phyloP scores from a whole-genome alignment of 2,888 invertebrate species.

The Epistrophe eligans region DNA sequence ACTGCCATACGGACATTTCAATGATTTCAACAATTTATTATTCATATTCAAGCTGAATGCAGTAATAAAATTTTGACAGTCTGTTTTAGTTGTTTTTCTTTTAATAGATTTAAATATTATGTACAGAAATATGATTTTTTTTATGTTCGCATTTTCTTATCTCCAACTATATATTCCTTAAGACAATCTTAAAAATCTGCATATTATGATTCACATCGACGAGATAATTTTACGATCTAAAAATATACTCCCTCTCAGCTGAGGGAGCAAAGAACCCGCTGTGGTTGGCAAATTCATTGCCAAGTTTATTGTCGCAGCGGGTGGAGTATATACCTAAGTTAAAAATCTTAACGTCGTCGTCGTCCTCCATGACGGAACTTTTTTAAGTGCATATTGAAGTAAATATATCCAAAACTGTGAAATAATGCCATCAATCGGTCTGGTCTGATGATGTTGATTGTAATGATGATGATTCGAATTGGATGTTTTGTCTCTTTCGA shows the following conservation, averaged over 20 bases:
- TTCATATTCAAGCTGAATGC: conserved; percentile 12
- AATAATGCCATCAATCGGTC: conserved; percentile 51
- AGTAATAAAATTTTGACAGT: conserved; percentile 32
- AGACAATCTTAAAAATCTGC: conserved; percentile 66
- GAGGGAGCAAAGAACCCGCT: conserved; percentile 15
- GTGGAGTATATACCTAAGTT: conserved; percentile 47
- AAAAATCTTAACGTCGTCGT: conserved; percentile 10
- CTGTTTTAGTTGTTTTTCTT: conserved; percentile 5
- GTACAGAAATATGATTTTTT: conserved; percentile 8
- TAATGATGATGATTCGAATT: conserved; percentile 45
- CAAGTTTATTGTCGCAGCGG: conserved; percentile 75
- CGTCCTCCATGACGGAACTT: conserved; percentile 42
- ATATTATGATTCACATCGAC: conserved; percentile 71
- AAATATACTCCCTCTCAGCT: conserved; percentile 23
- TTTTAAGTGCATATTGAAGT: conserved; percentile 70
- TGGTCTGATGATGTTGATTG: conserved; percentile 30
- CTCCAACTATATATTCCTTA: conserved; percentile 9
- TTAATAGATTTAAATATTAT: too few relatives aligned
- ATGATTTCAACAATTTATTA: conserved; percentile 33
- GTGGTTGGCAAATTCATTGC: conserved; percentile 40
- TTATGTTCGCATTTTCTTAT: conserved; percentile 16
- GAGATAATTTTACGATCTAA: conserved; percentile 59
- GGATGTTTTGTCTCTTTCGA: conserved; percentile 36
- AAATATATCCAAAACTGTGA: conserved; percentile 52
- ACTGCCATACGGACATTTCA: conserved; percentile 12